Base-by-base conservation (phyloP, 2,888 invertebrate species). In the Oxycera nigricornis region DNA sequence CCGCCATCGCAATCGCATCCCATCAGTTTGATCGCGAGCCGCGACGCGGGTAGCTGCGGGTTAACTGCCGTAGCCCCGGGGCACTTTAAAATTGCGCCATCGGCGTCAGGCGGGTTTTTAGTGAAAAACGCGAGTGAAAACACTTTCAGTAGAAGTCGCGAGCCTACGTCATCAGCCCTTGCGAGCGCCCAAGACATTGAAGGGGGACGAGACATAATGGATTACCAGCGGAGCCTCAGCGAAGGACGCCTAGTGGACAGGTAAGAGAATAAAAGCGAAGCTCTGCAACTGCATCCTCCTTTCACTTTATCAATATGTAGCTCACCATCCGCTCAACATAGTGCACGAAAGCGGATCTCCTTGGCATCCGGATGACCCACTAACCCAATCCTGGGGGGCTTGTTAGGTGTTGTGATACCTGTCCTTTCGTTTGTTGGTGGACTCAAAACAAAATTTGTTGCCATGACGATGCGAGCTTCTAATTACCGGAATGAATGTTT, bases 171-270 rank as follows among this genome's bases (percentile, higher is more conserved):
- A 41, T 24, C 35, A 11, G 24, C 1, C 17, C 22, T 65, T 62
- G 57, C 68, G 35, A 31, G 22, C 30, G 20, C 7, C 41, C 59
- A 72, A 26, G 76, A 77, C 46, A 46, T 76, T 17, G 75, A 77
- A 24, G 73, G 65, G 7, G 77, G 77, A 73, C 79, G 79, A 31
- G 85, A 85, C 77, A 85, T 85, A 79, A 81, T 81, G 73, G 85
- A 85, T 77, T 84, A 83, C 79, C 85, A 85, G 78, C 82, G 85
- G 59, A 84, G 85, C 73, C 81, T 85, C 39, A 85, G 85, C 75
- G 85, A 85, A 75, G 85, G 82, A 73, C 82, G 85, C 14, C 78
- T 85, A 62, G 80, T 83, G 35, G 83, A 84, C 73, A 83, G 84
- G 85, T 85, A 73, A 81, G 83, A 9, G 1, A 22, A n/a, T 50